These are phyloP conservation scores for Sebastes wilsoni DNA, from an alignment of 2,797 vertebrate species.

Conservation along the genomic window DNA sequence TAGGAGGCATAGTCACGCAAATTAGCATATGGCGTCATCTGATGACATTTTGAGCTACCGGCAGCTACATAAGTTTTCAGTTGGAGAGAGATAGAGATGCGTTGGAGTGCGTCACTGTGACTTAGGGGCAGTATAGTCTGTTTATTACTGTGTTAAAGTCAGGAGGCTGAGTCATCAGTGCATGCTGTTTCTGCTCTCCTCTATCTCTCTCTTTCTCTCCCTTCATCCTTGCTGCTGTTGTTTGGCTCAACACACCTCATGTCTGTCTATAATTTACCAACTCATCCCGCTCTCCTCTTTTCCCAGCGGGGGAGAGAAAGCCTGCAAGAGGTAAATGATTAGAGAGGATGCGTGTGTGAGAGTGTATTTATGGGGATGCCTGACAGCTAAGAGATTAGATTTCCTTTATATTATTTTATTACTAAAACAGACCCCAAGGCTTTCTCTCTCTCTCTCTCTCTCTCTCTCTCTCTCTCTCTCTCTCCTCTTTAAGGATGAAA, in stretches of 20 bases:
- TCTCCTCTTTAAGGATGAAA: neutral
- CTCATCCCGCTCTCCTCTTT: constrained; percentile 11
- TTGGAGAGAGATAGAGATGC: neutral
- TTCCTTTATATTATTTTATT: constrained; percentile 49
- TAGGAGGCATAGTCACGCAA: neutral
- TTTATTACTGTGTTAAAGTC: constrained; percentile 44
- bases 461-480: neutral
- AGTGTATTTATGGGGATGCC: constrained; percentile 21
- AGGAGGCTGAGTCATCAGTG: constrained; percentile 58
- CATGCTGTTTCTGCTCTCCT: constrained; percentile 13
- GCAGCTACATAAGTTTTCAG: constrained; percentile 6
- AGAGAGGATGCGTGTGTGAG: constrained; percentile 12
- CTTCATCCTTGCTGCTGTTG: constrained; percentile 17
- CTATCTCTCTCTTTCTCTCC: neutral
- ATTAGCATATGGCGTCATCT: constrained; percentile 6
- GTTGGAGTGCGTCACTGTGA: constrained; percentile 21
- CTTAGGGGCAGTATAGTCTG: constrained; percentile 23
- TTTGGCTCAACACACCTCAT: constrained; percentile 35
- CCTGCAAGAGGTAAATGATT: constrained; percentile 41
- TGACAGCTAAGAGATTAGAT: constrained; percentile 55
- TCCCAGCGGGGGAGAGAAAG: constrained; percentile 5
- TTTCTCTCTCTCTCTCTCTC: neutral
- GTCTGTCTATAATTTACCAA: constrained; percentile 38
- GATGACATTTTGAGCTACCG: constrained; percentile 2
- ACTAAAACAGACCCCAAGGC: constrained; percentile 27